phyloP scores from a whole-genome alignment of 1,140 invertebrate genomes.

The Cyclina sinensis region DNA sequence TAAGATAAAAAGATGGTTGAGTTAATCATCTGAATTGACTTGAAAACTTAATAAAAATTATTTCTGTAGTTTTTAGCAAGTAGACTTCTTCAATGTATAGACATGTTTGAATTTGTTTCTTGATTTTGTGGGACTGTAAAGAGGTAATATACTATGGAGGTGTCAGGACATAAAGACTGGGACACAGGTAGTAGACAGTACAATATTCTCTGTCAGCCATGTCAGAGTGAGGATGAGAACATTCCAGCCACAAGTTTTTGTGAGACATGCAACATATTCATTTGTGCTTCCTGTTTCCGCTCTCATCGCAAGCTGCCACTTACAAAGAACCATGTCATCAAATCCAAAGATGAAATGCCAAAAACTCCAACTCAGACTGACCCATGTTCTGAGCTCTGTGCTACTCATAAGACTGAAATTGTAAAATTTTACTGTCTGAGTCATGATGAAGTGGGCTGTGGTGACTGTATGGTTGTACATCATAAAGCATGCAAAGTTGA shows the following conservation, averaged over 20 bases:
- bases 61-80: no score
- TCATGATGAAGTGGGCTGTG: neutral
- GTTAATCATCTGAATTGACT: no score
- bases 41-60: no score
- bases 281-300: neutral
- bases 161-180: conserved; percentile 1
- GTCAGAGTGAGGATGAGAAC: neutral
- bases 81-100: no score
- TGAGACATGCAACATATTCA: neutral
- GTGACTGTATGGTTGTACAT: neutral
- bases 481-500: neutral
- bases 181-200: neutral
- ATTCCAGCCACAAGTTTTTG: neutral
- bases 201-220: neutral
- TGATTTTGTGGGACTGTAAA: no score
- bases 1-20: no score
- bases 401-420: neutral
- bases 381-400: neutral
- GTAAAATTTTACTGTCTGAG: neutral
- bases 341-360: neutral
- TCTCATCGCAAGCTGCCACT: neutral
- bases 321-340: neutral
- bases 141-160: no score
- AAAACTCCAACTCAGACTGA: neutral
- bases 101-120: no score